Evolutionary conservation across 2,888 invertebrate genomes (phyloP), one percentile per base, ranked within the genome.

Genomic region (Ormyrus labotus): DNA sequence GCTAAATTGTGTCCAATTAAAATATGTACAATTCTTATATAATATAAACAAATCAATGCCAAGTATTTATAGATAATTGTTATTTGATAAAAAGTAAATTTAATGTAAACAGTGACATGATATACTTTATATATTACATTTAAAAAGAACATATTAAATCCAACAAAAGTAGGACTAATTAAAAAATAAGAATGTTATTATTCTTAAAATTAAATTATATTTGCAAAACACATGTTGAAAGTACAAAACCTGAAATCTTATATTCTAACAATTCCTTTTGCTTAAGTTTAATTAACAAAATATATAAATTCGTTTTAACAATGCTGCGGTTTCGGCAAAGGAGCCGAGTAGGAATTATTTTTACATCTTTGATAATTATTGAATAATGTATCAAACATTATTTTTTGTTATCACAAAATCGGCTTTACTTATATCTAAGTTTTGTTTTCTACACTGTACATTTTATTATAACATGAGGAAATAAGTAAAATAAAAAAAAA

Each of bases 361-460:
- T 67, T 58, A 81, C 55, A 77, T 81, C 58, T 78, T 74, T 70
- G 50, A 74, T 45, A 70, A 65, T 45, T 72, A 34, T 73, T 73
- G 50, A 69, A 69, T 79, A 79, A 82, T 76, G 61, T 79, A 48
- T 81, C 65, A 81, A 81, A 81, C 81, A 79, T 67, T 79, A 73
- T 71, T 70, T 60, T 13, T 57, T 60, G 45, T 58, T 45, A 69
- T 80, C 34, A 80, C 61, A 73, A 64, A 77, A 70, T 11, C 65
- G 10, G 63, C 51, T 67, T 73, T 13, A 51, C 74, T 77, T 81
- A 68, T 13, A 65, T 55, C 47, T 70, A 78, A 19, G 64, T 34
- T 58, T 77, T 84, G 79, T 53, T 84, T 83, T 80, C 67, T 75
- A 84, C 84, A 85, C 83, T 82, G 48, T 79, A 80, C 77, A 82